Base-by-base conservation (phyloP, 2,113 vertebrate genomes). In the Mus pahari region DNA sequence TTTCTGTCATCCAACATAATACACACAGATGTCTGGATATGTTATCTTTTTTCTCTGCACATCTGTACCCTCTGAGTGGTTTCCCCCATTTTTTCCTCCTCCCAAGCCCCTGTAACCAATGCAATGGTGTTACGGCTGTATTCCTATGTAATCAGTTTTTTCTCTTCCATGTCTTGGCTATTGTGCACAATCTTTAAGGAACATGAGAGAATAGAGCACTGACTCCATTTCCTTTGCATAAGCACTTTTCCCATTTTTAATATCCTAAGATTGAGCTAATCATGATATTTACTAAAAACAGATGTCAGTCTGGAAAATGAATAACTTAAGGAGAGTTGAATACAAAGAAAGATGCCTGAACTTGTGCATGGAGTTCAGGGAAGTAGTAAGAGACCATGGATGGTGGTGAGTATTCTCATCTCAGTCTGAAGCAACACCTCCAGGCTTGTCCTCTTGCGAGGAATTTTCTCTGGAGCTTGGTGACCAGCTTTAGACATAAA, bases 211-310 rank as follows among this genome's bases (percentile, higher is more conserved):
- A 45, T 0, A 10, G 33, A 13, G 4, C 9, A 11, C 2, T 48
- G 64, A 75, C 26, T 82, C 68, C 9, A 36, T 39, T 39, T 66
- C 14, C 55, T 82, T 74, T 68, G 9, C 3, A 33, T 39, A 36
- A 77, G 39, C 48, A 50, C 42, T 7, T 74, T 94, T 96, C 71
- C 36, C 26, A 13, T 84, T 95, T 96, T 50, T 74, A 86, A 77
- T 17, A 22, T 33, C 55, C 28, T 78, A 50, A 74, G n/a, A 94
- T 16, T 70, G 42, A 97, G 11, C 55, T n/a, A 50, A 3, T 88
- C 5, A 28, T 24, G 31, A 36, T 58, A 93, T 70, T 70, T 33
- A 26, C 48, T 91, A 70, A 64, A 86, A 81, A 50, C 8, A 26
- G 20, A n/a, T 28, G 9, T 11, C 45, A 55, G 6, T 26, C 5